Evolutionary conservation across 2,113 vertebrate species (phyloP), one percentile per base, ranked within the genome.

Genomic region (Rostratula benghalensis): DNA sequence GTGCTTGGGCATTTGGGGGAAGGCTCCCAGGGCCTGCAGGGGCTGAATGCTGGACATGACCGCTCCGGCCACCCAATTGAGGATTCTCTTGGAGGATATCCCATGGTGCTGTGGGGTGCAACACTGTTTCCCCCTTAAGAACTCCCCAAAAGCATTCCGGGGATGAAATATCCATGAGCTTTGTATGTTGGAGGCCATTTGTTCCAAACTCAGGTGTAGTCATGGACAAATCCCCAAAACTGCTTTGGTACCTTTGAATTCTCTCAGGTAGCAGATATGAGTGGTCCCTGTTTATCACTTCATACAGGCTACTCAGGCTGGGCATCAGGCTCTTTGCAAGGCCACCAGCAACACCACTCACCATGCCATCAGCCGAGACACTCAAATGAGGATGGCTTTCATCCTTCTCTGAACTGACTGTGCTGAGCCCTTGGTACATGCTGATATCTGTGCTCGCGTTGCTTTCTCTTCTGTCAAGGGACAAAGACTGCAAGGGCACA

Each of bases 241-340:
- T 73, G 61, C 75, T 90, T 45, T 48, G 87, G 28, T 25, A 53
- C 19, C 50, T 68, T 70, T 39, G 71, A 18, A 27, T 79, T 73
- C 74, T 67, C 41, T 65, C 31, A 12, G 27, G 39, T 1, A 31
- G 61, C 23, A 56, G 35, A 7, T 48, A 69, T 4, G n/a, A 74
- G 23, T 0, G 1, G 23, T 22, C 35, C 24, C 30, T 21, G 1
- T 33, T 39, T 11, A 41, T 7, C n/a, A 46, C 5, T 1, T 24
- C 46, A 28, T 10, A n/a, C 0, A 1, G 69, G 43, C 48, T 71
- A 16, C 80, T 79, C 65, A 95, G 61, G 65, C 94, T 95, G 69
- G 96, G 83, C 80, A 71, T 28, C 60, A 95, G 89, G 27, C 15
- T 43, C 15, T 33, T 33, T 9, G 37, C 5, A 1, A 89, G 73